These are phyloP conservation scores for Enteromius thamalakanensis DNA, from an alignment of 2,797 vertebrate genomes.

Conservation along the genomic window DNA sequence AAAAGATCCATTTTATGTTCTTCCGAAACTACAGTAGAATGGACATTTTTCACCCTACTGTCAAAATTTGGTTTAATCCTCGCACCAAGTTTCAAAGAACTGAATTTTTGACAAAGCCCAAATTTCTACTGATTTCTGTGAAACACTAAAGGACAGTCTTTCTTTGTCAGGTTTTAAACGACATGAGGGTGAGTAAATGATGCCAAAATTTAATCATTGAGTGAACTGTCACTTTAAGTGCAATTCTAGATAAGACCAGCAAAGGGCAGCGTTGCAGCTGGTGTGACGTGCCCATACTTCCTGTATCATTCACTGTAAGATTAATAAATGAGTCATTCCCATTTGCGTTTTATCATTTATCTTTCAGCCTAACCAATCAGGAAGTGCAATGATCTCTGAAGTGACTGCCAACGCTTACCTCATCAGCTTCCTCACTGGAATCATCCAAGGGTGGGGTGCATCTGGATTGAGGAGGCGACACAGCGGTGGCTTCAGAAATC, in stretches of 20 bases:
- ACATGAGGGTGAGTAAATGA: background rate
- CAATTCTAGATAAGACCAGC: constrained; percentile 5
- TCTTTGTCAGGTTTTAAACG: background rate
- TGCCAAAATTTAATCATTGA: background rate
- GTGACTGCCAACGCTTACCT: constrained; percentile 40
- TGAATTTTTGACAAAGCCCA: background rate
- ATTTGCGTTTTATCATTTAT: constrained; percentile 8
- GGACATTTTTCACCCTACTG: background rate
- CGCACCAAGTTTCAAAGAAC: background rate
- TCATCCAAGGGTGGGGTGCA: constrained; percentile 65
- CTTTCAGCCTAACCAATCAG: constrained; percentile 5
- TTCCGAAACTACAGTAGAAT: background rate
- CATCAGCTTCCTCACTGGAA: background rate
- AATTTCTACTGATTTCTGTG: background rate
- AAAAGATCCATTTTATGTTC: background rate
- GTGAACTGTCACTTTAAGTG: background rate
- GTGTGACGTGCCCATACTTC: background rate
- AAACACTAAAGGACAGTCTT: background rate
- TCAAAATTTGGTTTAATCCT: background rate
- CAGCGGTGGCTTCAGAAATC: constrained; percentile 74
- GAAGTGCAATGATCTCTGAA: background rate
- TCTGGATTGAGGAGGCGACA: constrained; percentile 62
- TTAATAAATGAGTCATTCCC: constrained; percentile 1
- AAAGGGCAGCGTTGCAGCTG: constrained; percentile 25
- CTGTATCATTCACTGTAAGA: background rate